Base-by-base conservation (phyloP, 2,888 invertebrate genomes). In the Harmothoe impar region DNA sequence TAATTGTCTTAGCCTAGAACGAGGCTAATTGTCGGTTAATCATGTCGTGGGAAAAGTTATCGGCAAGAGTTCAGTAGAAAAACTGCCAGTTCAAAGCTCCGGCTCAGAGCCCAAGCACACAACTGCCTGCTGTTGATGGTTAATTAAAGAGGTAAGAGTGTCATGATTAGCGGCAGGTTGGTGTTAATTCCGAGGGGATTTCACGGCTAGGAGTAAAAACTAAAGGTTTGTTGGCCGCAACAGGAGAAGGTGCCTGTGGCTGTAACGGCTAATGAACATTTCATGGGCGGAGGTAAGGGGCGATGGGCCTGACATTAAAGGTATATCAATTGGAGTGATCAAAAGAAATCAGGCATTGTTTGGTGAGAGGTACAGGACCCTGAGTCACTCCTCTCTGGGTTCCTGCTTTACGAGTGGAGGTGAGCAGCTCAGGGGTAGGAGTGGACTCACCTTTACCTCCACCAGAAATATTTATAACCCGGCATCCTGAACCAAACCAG, bases 401-500 rank as follows among this genome's bases (percentile, higher is more conserved):
- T 29, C 72, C 29, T 25, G 15, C 29, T 5, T 29, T 25, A 15
- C 25, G 25, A 29, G 3, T 29, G 0, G 43, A 43, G 43, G 29
- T 72, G 29, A 72, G 29, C 25, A 29, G 72, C 25, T 29, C 29
- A 15, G 1, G 72, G 29, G 72, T n/a, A 7, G 72, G 72, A 72
- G 72, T 3, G 7, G 25, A 72, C 3, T 12, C 68, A 68, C 68
- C 17, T 12, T 12, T 12, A 68, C 17, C 5, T 25, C 72, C 29
- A 72, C 72, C 72, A 72, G 72, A 29, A 72, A 29, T 72, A 72
- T 72, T 72, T 17, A 68, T 29, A 72, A 72, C 72, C 29, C 25
- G 5, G 0, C 29, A 29, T 3, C 25, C 7, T 25, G 15, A 29
- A 1, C 15, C 0, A 72, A 72, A 72, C 29, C n/a, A 29, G 29